Base-by-base conservation (phyloP, 2,113 vertebrate species). In the Scatophagus argus region DNA sequence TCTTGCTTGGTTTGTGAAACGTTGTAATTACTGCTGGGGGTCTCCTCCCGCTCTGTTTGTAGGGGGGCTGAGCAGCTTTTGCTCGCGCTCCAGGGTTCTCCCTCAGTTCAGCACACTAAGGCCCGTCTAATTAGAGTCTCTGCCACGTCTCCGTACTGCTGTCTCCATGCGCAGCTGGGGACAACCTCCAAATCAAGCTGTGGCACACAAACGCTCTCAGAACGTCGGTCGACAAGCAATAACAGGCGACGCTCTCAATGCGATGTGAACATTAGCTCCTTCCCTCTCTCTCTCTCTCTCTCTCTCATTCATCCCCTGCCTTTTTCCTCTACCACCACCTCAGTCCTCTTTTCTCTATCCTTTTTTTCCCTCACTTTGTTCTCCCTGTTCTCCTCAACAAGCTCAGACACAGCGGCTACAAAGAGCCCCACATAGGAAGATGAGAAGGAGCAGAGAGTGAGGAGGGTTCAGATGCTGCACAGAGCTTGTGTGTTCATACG, bases 11-110 rank as follows among this genome's bases (percentile, higher is more conserved):
- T 88, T 92, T 92, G 92, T 93, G 93, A 94, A 95, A 94, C 79
- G 92, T 93, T 94, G 91, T 94, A 95, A 95, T 95, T 95, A 94
- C 86, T 87, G 93, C 91, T 88, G 90, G 92, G 93, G 88, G 83
- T 93, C 92, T 91, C 86, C 90, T 92, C 88, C 91, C 79, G 81
- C 81, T 91, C 89, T 89, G 79, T 93, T 92, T 92, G 84, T 91
- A 84, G 91, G 90, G 89, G 91, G 92, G 88, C 84, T 88, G 82
- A 86, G 88, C 83, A 84, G 80, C 86, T 55, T 89, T 92, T 89
- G 90, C 88, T 81, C 64, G 73, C 89, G 43, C 91, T 89, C 90
- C 90, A 67, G 92, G 90, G 86, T 93, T 94, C 93, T 94, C 91
- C 87, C 91, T 92, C 92, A 91, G 90, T 93, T 95, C 92, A 92